Conservation (phyloP, 2,888 invertebrate genomes). For the Digitonthophagus gazella region DNA sequence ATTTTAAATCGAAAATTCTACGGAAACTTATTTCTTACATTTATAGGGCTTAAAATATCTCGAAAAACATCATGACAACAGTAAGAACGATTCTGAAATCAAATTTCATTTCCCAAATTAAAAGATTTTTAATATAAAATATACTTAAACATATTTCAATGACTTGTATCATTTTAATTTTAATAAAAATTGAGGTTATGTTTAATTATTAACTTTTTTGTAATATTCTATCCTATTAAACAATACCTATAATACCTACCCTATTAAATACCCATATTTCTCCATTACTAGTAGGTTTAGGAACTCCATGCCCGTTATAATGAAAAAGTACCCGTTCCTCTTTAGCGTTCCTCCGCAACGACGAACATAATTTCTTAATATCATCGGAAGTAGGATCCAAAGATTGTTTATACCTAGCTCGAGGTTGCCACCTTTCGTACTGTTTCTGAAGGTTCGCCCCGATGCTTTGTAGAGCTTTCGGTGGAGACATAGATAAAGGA, state of each 20-base stretch:
- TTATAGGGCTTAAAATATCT: no score
- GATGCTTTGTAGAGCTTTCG: constrained; percentile 90
- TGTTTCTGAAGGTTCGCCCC: constrained; percentile 90
- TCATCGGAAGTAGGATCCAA: constrained; percentile 98
- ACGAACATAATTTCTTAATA: constrained; percentile 94
- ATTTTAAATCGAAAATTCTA: no score
- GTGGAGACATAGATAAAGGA: constrained; percentile 83
- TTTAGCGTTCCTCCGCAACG: constrained; percentile 92
- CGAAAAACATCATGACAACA: no score
- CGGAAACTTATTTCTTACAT: no score
- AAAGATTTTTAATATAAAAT: background rate
- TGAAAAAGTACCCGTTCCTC: constrained; percentile 98
- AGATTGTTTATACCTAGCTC: constrained; percentile 95
- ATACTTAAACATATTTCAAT: background rate
- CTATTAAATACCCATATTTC: constrained; percentile 99
- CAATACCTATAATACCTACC: constrained; percentile 52
- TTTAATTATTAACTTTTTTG: constrained; percentile 1
- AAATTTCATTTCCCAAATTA: background rate
- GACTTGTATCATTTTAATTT: background rate
- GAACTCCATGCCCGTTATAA: constrained; percentile 99
- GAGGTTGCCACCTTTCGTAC: constrained; percentile 98
- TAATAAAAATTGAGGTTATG: no score
- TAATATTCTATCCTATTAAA: background rate
- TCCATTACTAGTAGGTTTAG: constrained; percentile 95
- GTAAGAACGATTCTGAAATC: no score